Percentiles rank a stretch among this genome's conserved stretches.
Conservation (phyloP, 1,140 invertebrate species). For the Oncopeltus fasciatus region DNA sequence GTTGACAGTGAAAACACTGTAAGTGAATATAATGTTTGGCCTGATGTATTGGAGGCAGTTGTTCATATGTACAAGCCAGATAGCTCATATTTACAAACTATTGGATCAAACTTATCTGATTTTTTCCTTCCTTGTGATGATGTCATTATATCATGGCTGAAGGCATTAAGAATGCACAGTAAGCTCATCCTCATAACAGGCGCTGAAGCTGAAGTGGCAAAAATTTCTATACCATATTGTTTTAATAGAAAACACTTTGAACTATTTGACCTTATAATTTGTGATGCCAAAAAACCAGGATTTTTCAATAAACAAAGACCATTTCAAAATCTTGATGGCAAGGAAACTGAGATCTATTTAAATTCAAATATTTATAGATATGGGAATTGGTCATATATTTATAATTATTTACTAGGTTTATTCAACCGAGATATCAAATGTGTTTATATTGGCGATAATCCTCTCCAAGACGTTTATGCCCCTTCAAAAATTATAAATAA, state of each 20-base stretch:
- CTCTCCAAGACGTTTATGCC: slow-evolving; percentile 61
- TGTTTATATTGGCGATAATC: slow-evolving; percentile 64
- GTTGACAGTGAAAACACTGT: slow-evolving; percentile 39
- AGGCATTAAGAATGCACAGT: slow-evolving; percentile 33
- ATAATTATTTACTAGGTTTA: neutral
- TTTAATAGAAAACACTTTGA: slow-evolving; percentile 53
- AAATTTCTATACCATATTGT: slow-evolving; percentile 43
- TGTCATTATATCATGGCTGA: slow-evolving; percentile 47
- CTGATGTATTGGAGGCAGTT: slow-evolving; percentile 47
- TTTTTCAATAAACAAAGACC: slow-evolving; percentile 50
- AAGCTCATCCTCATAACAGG: slow-evolving; percentile 57
- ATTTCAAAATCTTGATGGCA: slow-evolving; percentile 36
- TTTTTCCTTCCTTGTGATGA: slow-evolving; percentile 12
- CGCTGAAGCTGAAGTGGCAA: slow-evolving; percentile 54
- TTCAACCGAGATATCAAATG: slow-evolving; percentile 35
- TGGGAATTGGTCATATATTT: slow-evolving; percentile 29
- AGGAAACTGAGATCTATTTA: slow-evolving; percentile 28
- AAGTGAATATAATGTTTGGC: slow-evolving; percentile 44
- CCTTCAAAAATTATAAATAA: slow-evolving; percentile 40
- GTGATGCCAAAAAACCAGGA: slow-evolving; percentile 57
- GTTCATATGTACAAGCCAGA: slow-evolving; percentile 33
- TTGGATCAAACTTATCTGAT: neutral
- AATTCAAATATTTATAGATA: slow-evolving; percentile 38
- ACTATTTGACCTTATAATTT: slow-evolving; percentile 55
- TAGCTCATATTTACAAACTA: neutral